Evolutionary conservation across 2,888 invertebrate genomes (phyloP).

Genomic region (Orthonevra nobilis): DNA sequence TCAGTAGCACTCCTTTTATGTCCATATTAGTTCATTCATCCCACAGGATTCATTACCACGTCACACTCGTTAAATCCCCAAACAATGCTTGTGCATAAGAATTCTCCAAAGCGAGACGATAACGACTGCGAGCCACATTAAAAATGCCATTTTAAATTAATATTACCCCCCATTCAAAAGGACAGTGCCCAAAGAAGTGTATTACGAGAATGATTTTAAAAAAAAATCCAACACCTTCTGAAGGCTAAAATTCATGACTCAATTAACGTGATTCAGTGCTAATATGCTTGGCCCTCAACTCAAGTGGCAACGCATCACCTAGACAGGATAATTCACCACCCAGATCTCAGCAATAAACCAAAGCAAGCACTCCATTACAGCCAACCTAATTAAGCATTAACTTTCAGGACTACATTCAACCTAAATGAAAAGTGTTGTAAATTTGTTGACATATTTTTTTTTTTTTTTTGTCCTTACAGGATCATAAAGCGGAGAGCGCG

Average conservation of each 20-base stretch:
- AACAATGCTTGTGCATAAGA: too few relatives aligned
- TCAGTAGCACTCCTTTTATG: too few relatives aligned
- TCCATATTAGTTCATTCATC: too few relatives aligned
- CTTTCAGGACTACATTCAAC: slow-evolving; percentile 20
- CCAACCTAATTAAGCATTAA: slow-evolving; percentile 59
- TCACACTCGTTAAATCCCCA: too few relatives aligned
- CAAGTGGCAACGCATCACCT: slow-evolving; percentile 47
- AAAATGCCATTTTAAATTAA: too few relatives aligned
- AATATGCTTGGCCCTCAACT: slow-evolving; percentile 42
- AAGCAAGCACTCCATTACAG: slow-evolving; percentile 23
- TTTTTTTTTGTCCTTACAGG: slow-evolving; percentile 21
- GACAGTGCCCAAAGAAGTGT: too few relatives aligned
- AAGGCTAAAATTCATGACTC: slow-evolving; percentile 28
- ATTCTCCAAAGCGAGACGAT: too few relatives aligned
- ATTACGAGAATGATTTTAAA: too few relatives aligned
- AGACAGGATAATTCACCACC: slow-evolving; percentile 25
- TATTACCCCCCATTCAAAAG: too few relatives aligned
- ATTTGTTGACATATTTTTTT: slow-evolving; percentile 24
- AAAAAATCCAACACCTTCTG: neutral
- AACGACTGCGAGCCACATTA: too few relatives aligned
- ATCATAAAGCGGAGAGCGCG: neutral
- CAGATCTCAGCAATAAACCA: too few relatives aligned
- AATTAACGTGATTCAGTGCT: slow-evolving; percentile 59
- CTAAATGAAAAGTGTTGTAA: slow-evolving; percentile 38
- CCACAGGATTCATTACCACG: too few relatives aligned